Conservation (phyloP, 1,140 invertebrate genomes). For the Phthorimaea operculella region DNA sequence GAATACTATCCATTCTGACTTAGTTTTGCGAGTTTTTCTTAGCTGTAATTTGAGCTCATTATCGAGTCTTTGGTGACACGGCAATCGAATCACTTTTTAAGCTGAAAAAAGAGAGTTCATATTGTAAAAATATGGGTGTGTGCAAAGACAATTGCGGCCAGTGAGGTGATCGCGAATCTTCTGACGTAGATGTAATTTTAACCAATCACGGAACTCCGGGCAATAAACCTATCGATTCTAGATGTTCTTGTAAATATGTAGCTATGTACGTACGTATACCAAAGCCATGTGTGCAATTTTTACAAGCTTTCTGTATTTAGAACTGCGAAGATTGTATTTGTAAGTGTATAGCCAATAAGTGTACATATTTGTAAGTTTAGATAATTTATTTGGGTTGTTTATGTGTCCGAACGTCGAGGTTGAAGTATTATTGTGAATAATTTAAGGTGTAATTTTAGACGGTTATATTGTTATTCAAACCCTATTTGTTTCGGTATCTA, state of each 20-base stretch:
- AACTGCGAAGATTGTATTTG: slow-evolving; percentile 16
- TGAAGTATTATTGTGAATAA: slow-evolving; percentile 4
- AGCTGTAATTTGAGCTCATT: too few relatives aligned
- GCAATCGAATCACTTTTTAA: too few relatives aligned
- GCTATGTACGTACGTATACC: slow-evolving; percentile 64
- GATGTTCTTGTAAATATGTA: slow-evolving; percentile 62
- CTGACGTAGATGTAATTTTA: slow-evolving; percentile 9
- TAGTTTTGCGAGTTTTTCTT: too few relatives aligned
- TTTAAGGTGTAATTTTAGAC: neutral
- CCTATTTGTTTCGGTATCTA: too few relatives aligned
- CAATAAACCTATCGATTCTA: slow-evolving; percentile 57
- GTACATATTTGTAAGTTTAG: slow-evolving; percentile 36
- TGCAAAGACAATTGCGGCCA: neutral
- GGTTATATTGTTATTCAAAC: too few relatives aligned
- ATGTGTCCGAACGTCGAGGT: neutral
- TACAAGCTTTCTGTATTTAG: slow-evolving; percentile 43
- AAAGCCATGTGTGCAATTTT: slow-evolving; percentile 67
- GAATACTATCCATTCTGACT: too few relatives aligned
- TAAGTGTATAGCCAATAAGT: slow-evolving; percentile 34
- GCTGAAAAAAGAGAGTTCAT: too few relatives aligned
- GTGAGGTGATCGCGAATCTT: slow-evolving; percentile 6
- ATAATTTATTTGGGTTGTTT: slow-evolving; percentile 45
- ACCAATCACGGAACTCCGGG: slow-evolving; percentile 43
- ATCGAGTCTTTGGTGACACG: too few relatives aligned
- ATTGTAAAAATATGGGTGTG: too few relatives aligned